Conservation (phyloP, 2,888 invertebrate genomes). For the Cheilosia soror region DNA sequence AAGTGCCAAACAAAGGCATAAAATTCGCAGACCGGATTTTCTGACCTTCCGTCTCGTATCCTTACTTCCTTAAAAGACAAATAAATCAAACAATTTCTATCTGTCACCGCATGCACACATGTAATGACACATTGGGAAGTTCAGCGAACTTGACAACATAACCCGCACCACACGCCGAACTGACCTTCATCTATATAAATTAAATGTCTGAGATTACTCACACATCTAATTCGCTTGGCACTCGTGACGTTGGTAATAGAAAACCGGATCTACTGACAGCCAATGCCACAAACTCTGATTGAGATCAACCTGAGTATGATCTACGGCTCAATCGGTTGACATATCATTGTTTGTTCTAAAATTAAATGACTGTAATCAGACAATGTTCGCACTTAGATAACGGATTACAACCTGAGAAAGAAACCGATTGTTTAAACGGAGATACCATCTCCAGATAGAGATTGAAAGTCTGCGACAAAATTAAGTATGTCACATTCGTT, state of each 20-base stretch:
- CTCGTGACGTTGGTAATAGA: conserved; percentile 4
- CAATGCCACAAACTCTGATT: background rate
- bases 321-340: background rate
- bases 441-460: background rate
- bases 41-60: background rate
- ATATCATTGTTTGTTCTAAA: background rate
- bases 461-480: conserved; percentile 25
- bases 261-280: conserved; percentile 46
- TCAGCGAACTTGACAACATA: conserved; percentile 46
- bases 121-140: conserved; percentile 30
- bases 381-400: conserved; percentile 16
- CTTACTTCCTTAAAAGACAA: background rate
- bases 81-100: background rate
- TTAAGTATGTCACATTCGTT: conserved; percentile 22
- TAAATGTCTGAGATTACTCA: conserved; percentile 2
- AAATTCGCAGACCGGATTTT: background rate
- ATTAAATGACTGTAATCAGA: background rate
- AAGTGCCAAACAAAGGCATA: background rate
- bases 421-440: background rate
- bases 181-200: conserved; percentile 32
- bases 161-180: conserved; percentile 31
- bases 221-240: conserved; percentile 23
- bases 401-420: background rate
- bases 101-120: background rate
- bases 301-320: background rate